Conservation (phyloP, 2,113 vertebrate species). For the Macquaria ambigua region DNA sequence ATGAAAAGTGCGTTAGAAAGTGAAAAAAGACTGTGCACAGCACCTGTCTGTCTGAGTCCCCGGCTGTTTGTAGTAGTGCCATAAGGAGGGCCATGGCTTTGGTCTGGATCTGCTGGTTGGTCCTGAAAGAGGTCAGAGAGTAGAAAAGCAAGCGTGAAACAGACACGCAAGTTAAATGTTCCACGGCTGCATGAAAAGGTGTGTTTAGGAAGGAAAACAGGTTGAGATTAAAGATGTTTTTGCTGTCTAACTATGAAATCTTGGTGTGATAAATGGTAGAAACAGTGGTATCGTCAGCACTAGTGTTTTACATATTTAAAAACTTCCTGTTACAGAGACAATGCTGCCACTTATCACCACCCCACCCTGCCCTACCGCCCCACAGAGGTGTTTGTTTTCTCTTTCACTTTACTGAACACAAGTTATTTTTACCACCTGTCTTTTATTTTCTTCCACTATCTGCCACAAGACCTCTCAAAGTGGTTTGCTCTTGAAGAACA, state of each 20-base stretch:
- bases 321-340: slow-evolving; percentile 46
- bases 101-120: slow-evolving; percentile 93
- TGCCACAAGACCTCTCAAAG: not conserved
- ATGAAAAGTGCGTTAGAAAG: not conserved
- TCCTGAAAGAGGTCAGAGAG: slow-evolving; percentile 79
- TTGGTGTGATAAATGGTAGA: not conserved
- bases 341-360: not conserved
- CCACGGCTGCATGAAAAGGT: not conserved
- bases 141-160: not conserved
- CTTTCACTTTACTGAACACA: not conserved
- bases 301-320: slow-evolving; percentile 7
- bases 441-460: not conserved
- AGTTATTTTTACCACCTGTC: not conserved
- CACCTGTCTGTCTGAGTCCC: slow-evolving; percentile 87
- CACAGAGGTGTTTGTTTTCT: not conserved
- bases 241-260: not conserved
- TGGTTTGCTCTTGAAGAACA: not conserved
- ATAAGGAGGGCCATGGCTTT: slow-evolving; percentile 98
- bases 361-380: not conserved
- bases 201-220: not conserved
- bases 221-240: not conserved
- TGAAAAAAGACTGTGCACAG: not conserved
- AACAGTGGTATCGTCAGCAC: not conserved
- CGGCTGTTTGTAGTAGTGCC: slow-evolving; percentile 91
- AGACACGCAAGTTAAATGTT: not conserved